Conservation (phyloP, 53 echinoderm and acorn worm genomes). For the Glandiceps talaboti region DNA sequence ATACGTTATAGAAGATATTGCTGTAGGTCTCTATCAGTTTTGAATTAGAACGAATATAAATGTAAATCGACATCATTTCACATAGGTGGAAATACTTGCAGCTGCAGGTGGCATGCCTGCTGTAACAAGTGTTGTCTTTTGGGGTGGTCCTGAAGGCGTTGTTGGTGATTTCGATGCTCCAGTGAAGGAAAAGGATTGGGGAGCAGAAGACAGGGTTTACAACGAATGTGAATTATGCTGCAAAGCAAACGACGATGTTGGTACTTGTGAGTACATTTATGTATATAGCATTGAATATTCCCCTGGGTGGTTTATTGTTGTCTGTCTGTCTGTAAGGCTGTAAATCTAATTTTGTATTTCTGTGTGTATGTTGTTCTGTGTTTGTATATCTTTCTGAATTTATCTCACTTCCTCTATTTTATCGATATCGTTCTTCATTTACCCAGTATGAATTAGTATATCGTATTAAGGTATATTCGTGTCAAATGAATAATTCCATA, state of each 20-base stretch:
- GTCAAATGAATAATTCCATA: too few relatives aligned
- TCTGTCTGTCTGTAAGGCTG: neutral
- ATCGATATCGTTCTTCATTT: neutral
- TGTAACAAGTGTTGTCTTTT: conserved; percentile 35
- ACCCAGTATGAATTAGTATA: too few relatives aligned
- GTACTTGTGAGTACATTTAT: neutral
- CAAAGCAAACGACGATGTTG: too few relatives aligned
- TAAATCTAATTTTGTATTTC: neutral
- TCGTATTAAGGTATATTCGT: too few relatives aligned
- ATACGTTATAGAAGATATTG: too few relatives aligned
- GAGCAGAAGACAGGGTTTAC: too few relatives aligned
- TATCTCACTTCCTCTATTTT: neutral
- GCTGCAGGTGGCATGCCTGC: conserved; percentile 16
- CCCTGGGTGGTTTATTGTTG: neutral
- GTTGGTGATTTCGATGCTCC: conserved; percentile 21
- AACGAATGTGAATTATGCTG: too few relatives aligned
- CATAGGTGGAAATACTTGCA: conserved; percentile 29
- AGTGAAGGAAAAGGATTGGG: conserved; percentile 5
- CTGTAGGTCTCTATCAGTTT: too few relatives aligned
- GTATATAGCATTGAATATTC: neutral
- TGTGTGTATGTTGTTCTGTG: neutral
- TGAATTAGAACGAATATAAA: too few relatives aligned
- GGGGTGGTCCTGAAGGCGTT: conserved; percentile 27
- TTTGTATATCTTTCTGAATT: neutral
- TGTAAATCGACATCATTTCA: too few relatives aligned